Conservation (phyloP, 1,140 invertebrate genomes). For the Antheraea pernyi region DNA sequence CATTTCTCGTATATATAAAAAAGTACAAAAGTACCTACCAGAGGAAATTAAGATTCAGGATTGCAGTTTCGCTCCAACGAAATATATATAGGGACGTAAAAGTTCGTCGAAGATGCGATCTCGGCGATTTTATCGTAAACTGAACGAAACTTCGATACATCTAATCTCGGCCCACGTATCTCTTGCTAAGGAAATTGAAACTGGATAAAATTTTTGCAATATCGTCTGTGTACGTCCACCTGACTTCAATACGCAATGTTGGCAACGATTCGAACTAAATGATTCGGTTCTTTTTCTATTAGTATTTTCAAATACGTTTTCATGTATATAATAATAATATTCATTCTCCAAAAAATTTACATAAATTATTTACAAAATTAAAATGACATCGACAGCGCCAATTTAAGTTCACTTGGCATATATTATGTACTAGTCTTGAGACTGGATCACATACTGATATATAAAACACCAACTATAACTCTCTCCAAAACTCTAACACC, state of each 20-base stretch:
- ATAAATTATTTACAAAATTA: too few species aligned
- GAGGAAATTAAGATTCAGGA: not conserved
- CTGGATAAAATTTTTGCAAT: conserved; percentile 19
- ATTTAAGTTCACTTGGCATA: too few species aligned
- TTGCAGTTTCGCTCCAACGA: not conserved
- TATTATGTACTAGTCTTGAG: too few species aligned
- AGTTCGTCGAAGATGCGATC: conserved; percentile 1
- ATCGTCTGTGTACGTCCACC: conserved; percentile 13
- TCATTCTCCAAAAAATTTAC: too few species aligned
- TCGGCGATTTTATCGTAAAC: conserved; percentile 14
- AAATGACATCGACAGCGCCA: too few species aligned
- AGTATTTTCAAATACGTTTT: too few species aligned
- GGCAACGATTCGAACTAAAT: not conserved
- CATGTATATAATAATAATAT: too few species aligned
- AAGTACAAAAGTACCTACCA: too few species aligned
- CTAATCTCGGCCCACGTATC: conserved; percentile 15
- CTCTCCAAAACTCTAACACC: too few species aligned
- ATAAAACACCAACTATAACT: too few species aligned
- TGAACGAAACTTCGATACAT: conserved; percentile 14
- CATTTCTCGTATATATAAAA: too few species aligned
- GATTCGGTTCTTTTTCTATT: not conserved
- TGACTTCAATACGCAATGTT: conserved; percentile 11
- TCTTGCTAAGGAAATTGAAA: conserved; percentile 12
- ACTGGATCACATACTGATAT: too few species aligned
- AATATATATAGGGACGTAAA: conserved; percentile 7